Base-by-base conservation (phyloP, 2,113 vertebrate genomes). In the Burhinus oedicnemus region DNA sequence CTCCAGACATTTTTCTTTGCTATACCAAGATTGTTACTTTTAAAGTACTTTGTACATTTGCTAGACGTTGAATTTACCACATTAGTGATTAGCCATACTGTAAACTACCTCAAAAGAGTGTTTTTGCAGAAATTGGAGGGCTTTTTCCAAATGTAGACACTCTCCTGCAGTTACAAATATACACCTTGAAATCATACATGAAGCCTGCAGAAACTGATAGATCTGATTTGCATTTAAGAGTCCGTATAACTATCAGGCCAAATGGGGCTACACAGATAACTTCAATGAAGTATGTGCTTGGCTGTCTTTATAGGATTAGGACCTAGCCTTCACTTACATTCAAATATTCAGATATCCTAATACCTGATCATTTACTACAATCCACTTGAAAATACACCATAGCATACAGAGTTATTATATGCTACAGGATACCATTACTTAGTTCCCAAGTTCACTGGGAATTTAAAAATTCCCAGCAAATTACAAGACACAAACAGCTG, bases 401-500 rank as follows among this genome's bases (percentile, higher is more conserved):
- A 85, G 36, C 22, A 61, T n/a, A 89, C 29, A 7, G 1, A 57
- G 25, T 68, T 78, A 16, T 30, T 71, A 44, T 6, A 47, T 30
- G 51, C 23, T 52, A 52, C 38, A 84, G 34, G 26, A 72, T 45
- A 57, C 14, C 13, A 30, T 62, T 55, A n/a, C 44, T 55, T 21
- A 0, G 20, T 45, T 84, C 92, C 57, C 16, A 15, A 62, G 14
- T 89, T 87, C 52, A 83, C 29, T 0, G 0, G 32, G 74, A 91
- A 82, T 79, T 96, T 70, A 84, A 38, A 87, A 65, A 78, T 61
- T 62, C 44, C 62, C 61, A 83, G 74, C 40, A 91, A 93, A 95
- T 69, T 61, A 52, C 14, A 80, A 93, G 65, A 44, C 2, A 11
- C 61, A 65, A 65, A 84, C 44, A 78, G 74, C 69, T 76, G 65